These are phyloP conservation scores for Tragelaphus imberbis DNA, from an alignment of 2,113 vertebrate species.

Conservation along the genomic window DNA sequence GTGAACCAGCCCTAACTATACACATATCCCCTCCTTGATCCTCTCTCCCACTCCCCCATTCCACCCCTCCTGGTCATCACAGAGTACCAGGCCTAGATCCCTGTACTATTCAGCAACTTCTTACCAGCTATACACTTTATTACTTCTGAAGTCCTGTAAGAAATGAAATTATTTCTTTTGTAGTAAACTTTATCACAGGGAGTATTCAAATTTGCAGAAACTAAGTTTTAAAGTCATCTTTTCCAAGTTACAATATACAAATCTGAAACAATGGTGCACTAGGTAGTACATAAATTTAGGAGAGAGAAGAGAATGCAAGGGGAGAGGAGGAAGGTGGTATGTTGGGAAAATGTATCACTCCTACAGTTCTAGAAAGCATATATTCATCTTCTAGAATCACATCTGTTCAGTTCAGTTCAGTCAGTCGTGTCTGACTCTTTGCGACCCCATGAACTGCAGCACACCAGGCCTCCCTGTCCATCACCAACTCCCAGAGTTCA, in stretches of 20 bases:
- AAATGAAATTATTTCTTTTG: constrained; percentile 10
- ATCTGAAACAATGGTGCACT: background rate
- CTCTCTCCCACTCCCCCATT: background rate
- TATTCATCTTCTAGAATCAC: background rate
- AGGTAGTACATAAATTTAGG: background rate
- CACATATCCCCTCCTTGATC: background rate
- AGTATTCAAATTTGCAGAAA: background rate
- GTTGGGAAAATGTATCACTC: background rate
- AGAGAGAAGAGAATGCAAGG: background rate
- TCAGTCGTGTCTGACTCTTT: no score
- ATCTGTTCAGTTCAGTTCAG: background rate
- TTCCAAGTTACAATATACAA: constrained; percentile 3
- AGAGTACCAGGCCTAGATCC: background rate
- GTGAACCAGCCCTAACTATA: background rate
- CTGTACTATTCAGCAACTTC: background rate
- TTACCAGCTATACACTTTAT: background rate
- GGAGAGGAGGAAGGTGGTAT: background rate
- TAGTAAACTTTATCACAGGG: background rate
- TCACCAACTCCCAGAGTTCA: no score
- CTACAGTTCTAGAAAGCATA: background rate
- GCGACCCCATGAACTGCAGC: no score
- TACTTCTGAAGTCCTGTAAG: constrained; percentile 6
- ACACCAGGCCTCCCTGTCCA: no score
- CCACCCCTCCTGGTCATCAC: background rate
- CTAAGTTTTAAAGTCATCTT: constrained; percentile 10